Evolutionary conservation across 2,888 invertebrate genomes (phyloP).

Genomic region (Amiota mariae): DNA sequence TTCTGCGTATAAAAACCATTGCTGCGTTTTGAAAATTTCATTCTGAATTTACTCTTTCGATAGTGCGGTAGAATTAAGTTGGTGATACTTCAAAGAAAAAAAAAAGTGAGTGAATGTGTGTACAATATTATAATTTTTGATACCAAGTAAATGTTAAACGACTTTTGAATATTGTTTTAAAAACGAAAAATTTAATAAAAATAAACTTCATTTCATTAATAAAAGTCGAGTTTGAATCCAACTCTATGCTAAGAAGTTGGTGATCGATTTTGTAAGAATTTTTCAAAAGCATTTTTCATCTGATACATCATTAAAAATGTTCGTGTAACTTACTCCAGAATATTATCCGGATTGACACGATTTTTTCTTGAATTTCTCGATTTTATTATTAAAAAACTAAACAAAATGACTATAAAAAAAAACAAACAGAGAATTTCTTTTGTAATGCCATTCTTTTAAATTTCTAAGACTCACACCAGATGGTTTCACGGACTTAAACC

Average conservation of each 20-base stretch:
- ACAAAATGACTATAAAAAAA: too few species aligned
- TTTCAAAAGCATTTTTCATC: too few species aligned
- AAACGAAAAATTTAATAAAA: background rate
- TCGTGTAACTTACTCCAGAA: too few species aligned
- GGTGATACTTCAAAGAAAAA: background rate
- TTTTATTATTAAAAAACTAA: too few species aligned
- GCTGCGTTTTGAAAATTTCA: constrained; percentile 9
- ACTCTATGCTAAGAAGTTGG: background rate
- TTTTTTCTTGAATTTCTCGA: too few species aligned
- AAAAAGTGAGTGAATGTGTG: background rate
- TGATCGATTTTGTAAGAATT: too few species aligned
- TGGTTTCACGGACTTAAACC: too few species aligned
- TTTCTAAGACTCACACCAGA: too few species aligned
- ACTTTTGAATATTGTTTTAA: background rate
- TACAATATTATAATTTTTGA: background rate
- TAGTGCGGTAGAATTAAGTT: background rate
- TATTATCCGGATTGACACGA: too few species aligned
- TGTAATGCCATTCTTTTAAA: too few species aligned
- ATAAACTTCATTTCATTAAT: background rate
- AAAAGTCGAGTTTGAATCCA: background rate
- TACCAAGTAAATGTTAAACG: background rate
- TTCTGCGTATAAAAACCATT: constrained; percentile 52
- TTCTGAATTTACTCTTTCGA: background rate
- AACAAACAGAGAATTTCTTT: too few species aligned
- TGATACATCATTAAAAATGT: too few species aligned